A percentile compares a stretch with the other conserved stretches of the same genome.
phyloP scores from a whole-genome alignment of 2,797 vertebrate species.

The Xiphorhynchus erythropygius region DNA sequence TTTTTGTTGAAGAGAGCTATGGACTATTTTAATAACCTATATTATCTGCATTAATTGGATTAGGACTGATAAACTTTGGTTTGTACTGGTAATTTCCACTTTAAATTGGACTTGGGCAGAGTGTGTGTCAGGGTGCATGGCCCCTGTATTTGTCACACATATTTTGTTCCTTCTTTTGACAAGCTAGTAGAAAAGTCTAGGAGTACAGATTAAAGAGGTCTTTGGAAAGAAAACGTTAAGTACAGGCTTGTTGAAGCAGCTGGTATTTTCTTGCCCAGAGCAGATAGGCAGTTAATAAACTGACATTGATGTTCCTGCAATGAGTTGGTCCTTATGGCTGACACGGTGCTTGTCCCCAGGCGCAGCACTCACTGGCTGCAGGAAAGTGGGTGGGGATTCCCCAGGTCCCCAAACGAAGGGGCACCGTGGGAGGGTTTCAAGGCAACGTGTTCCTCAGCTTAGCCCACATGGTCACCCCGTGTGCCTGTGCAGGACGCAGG shows the following conservation, averaged over 20 bases:
- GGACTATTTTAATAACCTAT: background rate
- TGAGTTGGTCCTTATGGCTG: background rate
- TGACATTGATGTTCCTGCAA: background rate
- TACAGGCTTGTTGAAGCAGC: constrained; percentile 36
- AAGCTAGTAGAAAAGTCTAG: background rate
- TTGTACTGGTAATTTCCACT: background rate
- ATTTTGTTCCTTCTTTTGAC: constrained; percentile 9
- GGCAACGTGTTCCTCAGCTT: background rate
- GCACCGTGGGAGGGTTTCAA: fast-evolving
- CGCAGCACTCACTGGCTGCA: background rate
- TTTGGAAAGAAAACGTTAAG: constrained; percentile 32
- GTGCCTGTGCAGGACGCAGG: background rate
- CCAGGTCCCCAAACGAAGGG: fast-evolving
- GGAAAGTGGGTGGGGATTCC: background rate
- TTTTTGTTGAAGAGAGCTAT: background rate
- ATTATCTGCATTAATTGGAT: background rate
- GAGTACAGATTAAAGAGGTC: background rate
- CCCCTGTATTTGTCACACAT: background rate
- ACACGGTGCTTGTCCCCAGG: fast-evolving
- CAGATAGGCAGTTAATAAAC: constrained; percentile 49
- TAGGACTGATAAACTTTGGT: constrained; percentile 13
- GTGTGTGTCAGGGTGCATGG: background rate
- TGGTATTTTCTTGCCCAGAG: constrained; percentile 1
- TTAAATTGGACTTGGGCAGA: background rate
- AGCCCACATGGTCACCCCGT: fast-evolving